Conservation (phyloP, 2,888 invertebrate species). For the Strigamia crassipes region DNA sequence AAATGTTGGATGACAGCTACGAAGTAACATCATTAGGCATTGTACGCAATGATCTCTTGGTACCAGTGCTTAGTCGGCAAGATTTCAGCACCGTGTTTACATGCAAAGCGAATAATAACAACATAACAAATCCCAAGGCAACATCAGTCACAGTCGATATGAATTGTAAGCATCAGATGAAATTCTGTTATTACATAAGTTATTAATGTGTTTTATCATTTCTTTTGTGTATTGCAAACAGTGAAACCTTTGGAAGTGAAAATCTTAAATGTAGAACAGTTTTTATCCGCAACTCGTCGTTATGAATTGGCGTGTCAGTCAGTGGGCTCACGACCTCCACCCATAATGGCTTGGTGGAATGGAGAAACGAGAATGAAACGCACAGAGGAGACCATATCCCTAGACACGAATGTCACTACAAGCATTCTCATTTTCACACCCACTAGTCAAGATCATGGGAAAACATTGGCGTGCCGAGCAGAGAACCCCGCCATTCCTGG, state of each 20-base stretch:
- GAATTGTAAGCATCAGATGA: constrained; percentile 76
- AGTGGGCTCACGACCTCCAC: constrained; percentile 82
- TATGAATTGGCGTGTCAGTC: constrained; percentile 82
- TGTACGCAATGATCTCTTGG: constrained; percentile 76
- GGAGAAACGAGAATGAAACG: constrained; percentile 74
- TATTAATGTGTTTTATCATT: neutral
- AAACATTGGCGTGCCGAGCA: constrained; percentile 63
- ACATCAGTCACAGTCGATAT: constrained; percentile 82
- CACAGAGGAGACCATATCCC: constrained; percentile 52
- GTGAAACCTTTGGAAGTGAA: constrained; percentile 80
- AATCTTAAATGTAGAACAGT: constrained; percentile 79
- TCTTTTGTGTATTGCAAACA: constrained; percentile 58
- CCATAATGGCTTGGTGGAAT: constrained; percentile 84
- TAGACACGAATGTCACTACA: constrained; percentile 52
- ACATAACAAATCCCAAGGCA: constrained; percentile 76
- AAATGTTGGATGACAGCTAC: constrained; percentile 78
- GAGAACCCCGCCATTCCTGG: constrained; percentile 54
- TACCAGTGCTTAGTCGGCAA: constrained; percentile 74
- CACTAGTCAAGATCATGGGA: constrained; percentile 53
- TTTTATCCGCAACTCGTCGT: constrained; percentile 79
- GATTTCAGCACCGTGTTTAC: constrained; percentile 86
- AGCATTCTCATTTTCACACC: constrained; percentile 53
- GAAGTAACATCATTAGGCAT: constrained; percentile 66
- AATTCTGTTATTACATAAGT: neutral
- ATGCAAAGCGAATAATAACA: constrained; percentile 85